These are phyloP conservation scores for Acheta domesticus DNA, from an alignment of 2,888 invertebrate genomes.

Conservation along the genomic window DNA sequence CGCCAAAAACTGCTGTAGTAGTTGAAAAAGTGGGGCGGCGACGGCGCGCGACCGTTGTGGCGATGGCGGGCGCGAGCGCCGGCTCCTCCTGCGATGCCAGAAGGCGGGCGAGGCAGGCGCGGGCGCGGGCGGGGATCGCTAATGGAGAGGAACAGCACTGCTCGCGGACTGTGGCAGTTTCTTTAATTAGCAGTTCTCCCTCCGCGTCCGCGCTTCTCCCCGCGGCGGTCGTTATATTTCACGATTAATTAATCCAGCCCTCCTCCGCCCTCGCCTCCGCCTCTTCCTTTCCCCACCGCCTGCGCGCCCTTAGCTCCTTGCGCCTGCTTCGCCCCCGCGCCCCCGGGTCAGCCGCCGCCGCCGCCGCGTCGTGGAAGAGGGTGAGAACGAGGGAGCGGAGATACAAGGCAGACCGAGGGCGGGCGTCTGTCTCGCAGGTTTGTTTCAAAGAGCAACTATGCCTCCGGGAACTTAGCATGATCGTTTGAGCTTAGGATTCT, in stretches of 20 bases:
- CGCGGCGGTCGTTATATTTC: constrained; percentile 35
- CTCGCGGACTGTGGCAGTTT: constrained; percentile 25
- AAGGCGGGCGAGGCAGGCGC: background rate
- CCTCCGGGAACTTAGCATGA: no score
- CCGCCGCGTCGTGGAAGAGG: no score
- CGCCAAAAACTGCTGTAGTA: no score
- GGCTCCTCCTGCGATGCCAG: background rate
- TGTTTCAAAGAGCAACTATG: no score
- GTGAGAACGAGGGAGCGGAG: no score
- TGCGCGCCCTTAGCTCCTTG: background rate
- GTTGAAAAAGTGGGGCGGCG: no score
- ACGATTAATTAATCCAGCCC: constrained; percentile 35
- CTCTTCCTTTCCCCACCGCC: background rate
- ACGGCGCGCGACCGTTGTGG: no score
- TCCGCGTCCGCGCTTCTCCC: constrained; percentile 21
- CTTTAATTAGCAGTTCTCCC: constrained; percentile 26
- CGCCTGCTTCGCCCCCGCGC: background rate
- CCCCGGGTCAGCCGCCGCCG: constrained; percentile 2
- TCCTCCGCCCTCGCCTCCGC: background rate
- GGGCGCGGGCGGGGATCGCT: background rate
- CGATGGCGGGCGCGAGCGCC: no score
- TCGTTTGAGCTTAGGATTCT: no score
- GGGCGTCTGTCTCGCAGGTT: no score
- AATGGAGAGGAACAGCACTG: constrained; percentile 23
- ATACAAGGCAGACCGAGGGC: no score